phyloP scores from a whole-genome alignment of 2,888 invertebrate genomes.

The Carterocephalus palaemon region DNA sequence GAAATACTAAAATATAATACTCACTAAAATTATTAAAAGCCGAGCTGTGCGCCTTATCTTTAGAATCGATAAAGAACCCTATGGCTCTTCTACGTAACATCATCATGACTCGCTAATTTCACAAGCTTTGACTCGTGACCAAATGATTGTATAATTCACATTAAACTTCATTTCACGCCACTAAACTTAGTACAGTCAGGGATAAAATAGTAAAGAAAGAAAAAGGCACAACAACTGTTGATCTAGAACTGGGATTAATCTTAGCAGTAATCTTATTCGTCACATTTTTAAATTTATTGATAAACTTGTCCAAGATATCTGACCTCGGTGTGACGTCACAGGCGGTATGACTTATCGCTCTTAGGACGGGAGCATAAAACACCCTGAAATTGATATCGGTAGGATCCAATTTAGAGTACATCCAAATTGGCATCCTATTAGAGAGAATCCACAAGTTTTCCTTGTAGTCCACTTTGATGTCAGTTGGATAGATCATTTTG shows the following conservation, averaged over 20 bases:
- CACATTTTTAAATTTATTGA: constrained; percentile 71
- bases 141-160: neutral
- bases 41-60: too few relatives aligned
- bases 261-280: constrained; percentile 51
- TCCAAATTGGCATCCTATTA: constrained; percentile 84
- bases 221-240: neutral
- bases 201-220: constrained; percentile 37
- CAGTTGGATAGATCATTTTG: constrained; percentile 87
- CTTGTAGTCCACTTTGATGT: constrained; percentile 86
- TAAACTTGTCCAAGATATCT: constrained; percentile 76
- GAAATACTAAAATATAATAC: too few relatives aligned
- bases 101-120: too few relatives aligned
- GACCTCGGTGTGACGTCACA: constrained; percentile 81
- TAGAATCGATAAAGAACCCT: too few relatives aligned
- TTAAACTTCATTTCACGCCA: constrained; percentile 8
- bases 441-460: constrained; percentile 86
- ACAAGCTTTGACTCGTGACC: too few relatives aligned
- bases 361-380: constrained; percentile 82
- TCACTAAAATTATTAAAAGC: too few relatives aligned
- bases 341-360: constrained; percentile 85
- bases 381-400: constrained; percentile 85
- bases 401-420: constrained; percentile 81
- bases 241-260: constrained; percentile 46
- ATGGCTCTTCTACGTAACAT: too few relatives aligned
- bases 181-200: constrained; percentile 3